Evolutionary conservation across 1,140 invertebrate species (phyloP).

Genomic region (Drosophila persimilis): DNA sequence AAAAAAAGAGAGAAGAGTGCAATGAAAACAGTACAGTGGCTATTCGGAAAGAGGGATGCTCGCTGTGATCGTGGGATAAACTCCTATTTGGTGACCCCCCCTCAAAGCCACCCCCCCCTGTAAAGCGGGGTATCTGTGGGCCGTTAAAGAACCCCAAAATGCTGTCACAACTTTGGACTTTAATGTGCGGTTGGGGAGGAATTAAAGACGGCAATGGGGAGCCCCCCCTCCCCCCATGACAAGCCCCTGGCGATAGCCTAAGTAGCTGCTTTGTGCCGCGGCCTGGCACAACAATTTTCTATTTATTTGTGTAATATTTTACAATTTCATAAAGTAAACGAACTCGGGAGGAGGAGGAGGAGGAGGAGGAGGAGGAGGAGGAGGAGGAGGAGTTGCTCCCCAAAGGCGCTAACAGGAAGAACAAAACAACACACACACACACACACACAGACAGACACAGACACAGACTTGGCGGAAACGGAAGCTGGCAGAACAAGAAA

Average conservation of each 20-base stretch:
- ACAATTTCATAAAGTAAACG: conserved; percentile 79
- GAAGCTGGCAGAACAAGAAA: conserved; percentile 61
- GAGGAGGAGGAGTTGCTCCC: too few relatives aligned
- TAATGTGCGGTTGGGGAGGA: conserved; percentile 62
- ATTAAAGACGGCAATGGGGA: conserved; percentile 52
- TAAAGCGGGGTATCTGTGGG: too few relatives aligned
- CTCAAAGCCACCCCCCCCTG: too few relatives aligned
- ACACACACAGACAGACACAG: conserved; percentile 25
- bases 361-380: neutral
- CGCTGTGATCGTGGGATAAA: too few relatives aligned
- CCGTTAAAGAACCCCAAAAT: conserved; percentile 3
- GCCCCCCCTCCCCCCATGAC: neutral
- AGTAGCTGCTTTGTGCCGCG: conserved; percentile 47
- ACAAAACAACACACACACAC: conserved; percentile 32
- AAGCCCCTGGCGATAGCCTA: conserved; percentile 45
- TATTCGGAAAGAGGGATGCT: too few relatives aligned
- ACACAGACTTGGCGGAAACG: conserved; percentile 56
- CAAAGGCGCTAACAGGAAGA: conserved; percentile 66
- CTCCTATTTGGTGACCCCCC: too few relatives aligned
- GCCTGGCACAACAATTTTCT: conserved; percentile 31
- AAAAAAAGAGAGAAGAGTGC: conserved; percentile 30
- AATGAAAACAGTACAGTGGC: neutral
- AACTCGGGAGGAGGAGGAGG: conserved; percentile 14
- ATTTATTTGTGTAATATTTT: conserved; percentile 79
- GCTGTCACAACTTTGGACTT: conserved; percentile 67